Conservation (phyloP, 2,888 invertebrate species). For the Gymnoscelis rufifasciata region DNA sequence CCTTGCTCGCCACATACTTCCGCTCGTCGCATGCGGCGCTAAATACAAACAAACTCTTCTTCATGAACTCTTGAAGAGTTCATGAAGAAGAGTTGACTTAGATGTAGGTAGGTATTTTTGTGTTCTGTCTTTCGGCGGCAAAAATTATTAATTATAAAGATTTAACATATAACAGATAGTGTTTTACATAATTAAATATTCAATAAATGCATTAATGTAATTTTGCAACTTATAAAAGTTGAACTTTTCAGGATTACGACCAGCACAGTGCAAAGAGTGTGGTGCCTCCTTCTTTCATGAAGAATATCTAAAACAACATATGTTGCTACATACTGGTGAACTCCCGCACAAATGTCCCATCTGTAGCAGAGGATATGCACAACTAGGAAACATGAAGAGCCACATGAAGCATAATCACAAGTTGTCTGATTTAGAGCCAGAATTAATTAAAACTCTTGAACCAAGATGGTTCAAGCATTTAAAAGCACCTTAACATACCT, state of each 20-base stretch:
- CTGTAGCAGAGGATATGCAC: constrained; percentile 68
- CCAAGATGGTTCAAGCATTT: constrained; percentile 64
- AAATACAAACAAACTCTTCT: too few relatives aligned
- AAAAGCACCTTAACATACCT: constrained; percentile 30
- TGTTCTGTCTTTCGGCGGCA: too few relatives aligned
- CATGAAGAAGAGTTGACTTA: too few relatives aligned
- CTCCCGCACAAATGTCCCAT: constrained; percentile 73
- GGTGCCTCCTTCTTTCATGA: constrained; percentile 63
- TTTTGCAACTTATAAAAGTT: too few relatives aligned
- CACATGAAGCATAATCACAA: constrained; percentile 60
- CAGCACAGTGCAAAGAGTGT: constrained; percentile 63
- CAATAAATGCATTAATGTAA: too few relatives aligned
- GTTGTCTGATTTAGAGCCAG: constrained; percentile 57
- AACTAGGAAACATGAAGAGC: constrained; percentile 71
- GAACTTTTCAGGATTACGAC: constrained; percentile 66
- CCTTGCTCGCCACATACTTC: too few relatives aligned
- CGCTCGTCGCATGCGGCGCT: too few relatives aligned
- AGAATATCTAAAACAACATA: constrained; percentile 68
- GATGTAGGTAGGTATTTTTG: too few relatives aligned
- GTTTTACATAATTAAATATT: too few relatives aligned
- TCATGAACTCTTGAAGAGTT: too few relatives aligned
- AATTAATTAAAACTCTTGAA: constrained; percentile 53
- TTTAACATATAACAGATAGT: too few relatives aligned
- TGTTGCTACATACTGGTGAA: constrained; percentile 72
- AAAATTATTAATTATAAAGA: too few relatives aligned